Evolutionary conservation across 2,797 vertebrate species (phyloP), one percentile per base, ranked within the genome.

Genomic region (Pipistrellus nathusii): DNA sequence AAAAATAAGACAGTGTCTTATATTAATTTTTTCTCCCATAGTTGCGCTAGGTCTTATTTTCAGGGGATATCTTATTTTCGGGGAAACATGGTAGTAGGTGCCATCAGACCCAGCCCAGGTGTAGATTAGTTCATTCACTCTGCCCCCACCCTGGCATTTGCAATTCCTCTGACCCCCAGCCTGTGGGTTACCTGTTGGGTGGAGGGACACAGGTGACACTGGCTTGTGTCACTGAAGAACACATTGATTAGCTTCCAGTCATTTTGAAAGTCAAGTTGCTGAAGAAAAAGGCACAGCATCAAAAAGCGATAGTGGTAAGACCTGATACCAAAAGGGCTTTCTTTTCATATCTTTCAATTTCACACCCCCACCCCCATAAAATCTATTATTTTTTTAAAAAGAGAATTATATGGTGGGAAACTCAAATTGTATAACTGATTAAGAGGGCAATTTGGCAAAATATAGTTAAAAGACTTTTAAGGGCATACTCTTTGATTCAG

Each of bases 241-340:
- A 98, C 90, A 8, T 95, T 98, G 91, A 99, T 98, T 80, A 99
- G 95, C 94, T 98, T 98, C 98, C 98, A 99, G 73, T 98, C 98
- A n/a, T 97, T 97, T 15, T 98, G 95, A 90, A 98, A 98, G 85
- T 98, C 96, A 76, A 98, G 89, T 87, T 86, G 59, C 98, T 98
- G 86, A 55, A 20, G 1, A 27, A 95, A 94, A 77, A 77, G 44
- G 17, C 1, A 48, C 7, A 46, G 41, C 38, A 57, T 53, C 7
- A 91, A 51, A 96, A 84, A 71, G 30, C 75, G 8, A 77, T 2
- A 12, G 3, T 44, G 21, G n/a, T 53, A n/a, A 83, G 91, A 96
- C 46, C 25, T 55, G 76, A 15, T 9, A 64, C 17, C 57, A 27
- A 81, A 81, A 71, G 64, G 82, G 20, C 10, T 4, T 30, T 59